Base-by-base conservation (phyloP, 2,797 vertebrate genomes). In the Cetoscarus ocellatus region DNA sequence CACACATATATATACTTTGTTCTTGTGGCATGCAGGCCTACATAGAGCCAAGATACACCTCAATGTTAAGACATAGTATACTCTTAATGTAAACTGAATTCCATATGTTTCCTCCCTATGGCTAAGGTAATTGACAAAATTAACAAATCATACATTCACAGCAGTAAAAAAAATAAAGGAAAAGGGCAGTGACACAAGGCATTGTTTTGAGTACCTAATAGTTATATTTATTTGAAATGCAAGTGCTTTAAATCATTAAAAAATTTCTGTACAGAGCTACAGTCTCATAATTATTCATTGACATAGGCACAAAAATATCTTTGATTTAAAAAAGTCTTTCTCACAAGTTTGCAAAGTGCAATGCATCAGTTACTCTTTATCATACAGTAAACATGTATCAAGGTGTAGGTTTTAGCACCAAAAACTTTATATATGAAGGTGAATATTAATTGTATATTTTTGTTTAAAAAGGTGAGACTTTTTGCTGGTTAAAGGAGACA, bases 131-230 rank as follows among this genome's bases (percentile, higher is more conserved):
- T 27, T 2, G 27, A 27, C 27, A 27, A 27, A 27, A 27, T 27
- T 27, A 27, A 27, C 27, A 27, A 27, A 4, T 27, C 27, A 10
- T 14, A 58, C 8, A 51, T 45, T 50, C 60, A 6, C 39, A 62
- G 55, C 48, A 64, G 19, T 67, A 15, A 50, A 10, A n/a, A 15
- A 50, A 10, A n/a, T 49, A 11, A 18, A n/a, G 6, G 36, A 6
- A 15, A 8, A 62, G 17, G 7, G 27, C 55, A 59, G 7, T 47
- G 14, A 18, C 70, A 39, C 18, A 45, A 44, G 19, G 8, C 18
- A 61, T 66, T 48, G 50, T 59, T 57, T 3, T 61, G 12, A 79
- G 88, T 90, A 90, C 86, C 75, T 69, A 42, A 44, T 44, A 73
- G 69, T 64, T 0, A 3, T 42, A 58, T 84, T 27, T 39, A 61